A percentile compares a stretch with the other conserved stretches of the same genome.
Conservation (phyloP, 1,140 invertebrate genomes). For the Zaprionus tsacasi region DNA sequence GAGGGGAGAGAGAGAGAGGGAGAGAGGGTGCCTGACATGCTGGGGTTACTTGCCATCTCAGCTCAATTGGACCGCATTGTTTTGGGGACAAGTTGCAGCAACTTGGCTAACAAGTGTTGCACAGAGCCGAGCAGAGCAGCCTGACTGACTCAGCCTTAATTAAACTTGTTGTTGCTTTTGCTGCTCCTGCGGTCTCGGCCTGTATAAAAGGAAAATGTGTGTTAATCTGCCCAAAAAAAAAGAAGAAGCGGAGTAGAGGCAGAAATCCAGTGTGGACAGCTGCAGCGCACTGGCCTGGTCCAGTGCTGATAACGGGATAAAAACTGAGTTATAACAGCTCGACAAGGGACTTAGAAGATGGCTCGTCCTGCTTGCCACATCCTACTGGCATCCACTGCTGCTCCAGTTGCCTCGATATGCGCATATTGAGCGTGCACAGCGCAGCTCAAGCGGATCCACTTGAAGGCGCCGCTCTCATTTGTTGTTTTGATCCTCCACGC, state of each 20-base stretch:
- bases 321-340: slow-evolving; percentile 5
- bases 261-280: slow-evolving; percentile 4
- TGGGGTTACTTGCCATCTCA: not conserved
- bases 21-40: not conserved
- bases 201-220: slow-evolving; percentile 23
- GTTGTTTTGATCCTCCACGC: not conserved
- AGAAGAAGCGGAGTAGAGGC: not conserved
- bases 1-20: not conserved
- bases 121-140: slow-evolving; percentile 3
- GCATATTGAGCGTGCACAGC: not conserved
- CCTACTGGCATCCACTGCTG: not conserved
- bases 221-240: slow-evolving; percentile 37
- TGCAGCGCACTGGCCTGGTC: not conserved
- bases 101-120: slow-evolving; percentile 53
- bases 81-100: slow-evolving; percentile 29
- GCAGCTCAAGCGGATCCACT: not conserved
- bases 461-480: not conserved
- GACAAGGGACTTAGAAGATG: not conserved
- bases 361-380: too few relatives aligned
- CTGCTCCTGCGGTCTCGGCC: not conserved
- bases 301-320: slow-evolving; percentile 3
- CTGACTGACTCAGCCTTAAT: slow-evolving; percentile 24
- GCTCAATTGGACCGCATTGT: slow-evolving; percentile 41
- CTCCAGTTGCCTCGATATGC: not conserved
- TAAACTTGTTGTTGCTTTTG: slow-evolving; percentile 24